Conservation (phyloP, 2,888 invertebrate species). For the Reticulitermes lucifugus region DNA sequence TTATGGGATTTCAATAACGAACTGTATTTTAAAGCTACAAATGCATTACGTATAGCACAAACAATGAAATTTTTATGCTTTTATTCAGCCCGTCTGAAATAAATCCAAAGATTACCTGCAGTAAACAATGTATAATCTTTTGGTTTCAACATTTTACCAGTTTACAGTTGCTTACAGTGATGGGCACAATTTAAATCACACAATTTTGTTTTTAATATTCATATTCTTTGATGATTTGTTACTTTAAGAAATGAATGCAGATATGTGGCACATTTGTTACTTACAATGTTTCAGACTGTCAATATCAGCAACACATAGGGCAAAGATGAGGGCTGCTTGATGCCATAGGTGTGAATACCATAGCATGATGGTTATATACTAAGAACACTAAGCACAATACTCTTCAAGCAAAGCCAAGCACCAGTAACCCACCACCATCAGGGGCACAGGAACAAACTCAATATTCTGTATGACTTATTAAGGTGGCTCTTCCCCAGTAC, state of each 20-base stretch:
- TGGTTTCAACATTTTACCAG: too few species aligned
- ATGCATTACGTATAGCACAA: too few species aligned
- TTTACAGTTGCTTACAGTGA: background rate
- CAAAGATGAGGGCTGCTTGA: slow-evolving; percentile 25
- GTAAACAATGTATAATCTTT: too few species aligned
- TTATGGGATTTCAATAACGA: too few species aligned
- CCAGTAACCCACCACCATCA: background rate
- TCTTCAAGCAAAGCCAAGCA: slow-evolving; percentile 32
- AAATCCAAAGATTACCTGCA: too few species aligned
- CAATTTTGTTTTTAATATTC: background rate
- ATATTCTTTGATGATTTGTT: too few species aligned
- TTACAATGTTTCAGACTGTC: slow-evolving; percentile 26
- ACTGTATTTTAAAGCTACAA: too few species aligned
- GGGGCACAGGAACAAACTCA: background rate
- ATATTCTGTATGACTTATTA: background rate
- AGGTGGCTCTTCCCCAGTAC: background rate
- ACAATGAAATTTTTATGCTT: too few species aligned
- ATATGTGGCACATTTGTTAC: background rate
- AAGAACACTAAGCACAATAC: slow-evolving; percentile 25
- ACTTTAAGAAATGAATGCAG: too few species aligned
- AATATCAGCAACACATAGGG: background rate
- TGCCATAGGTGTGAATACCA: slow-evolving; percentile 26
- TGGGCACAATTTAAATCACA: slow-evolving; percentile 2
- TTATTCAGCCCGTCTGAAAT: too few species aligned
- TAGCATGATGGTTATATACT: background rate